phyloP scores from a whole-genome alignment of 1,140 invertebrate genomes.

The Bathynomus jamesi region DNA sequence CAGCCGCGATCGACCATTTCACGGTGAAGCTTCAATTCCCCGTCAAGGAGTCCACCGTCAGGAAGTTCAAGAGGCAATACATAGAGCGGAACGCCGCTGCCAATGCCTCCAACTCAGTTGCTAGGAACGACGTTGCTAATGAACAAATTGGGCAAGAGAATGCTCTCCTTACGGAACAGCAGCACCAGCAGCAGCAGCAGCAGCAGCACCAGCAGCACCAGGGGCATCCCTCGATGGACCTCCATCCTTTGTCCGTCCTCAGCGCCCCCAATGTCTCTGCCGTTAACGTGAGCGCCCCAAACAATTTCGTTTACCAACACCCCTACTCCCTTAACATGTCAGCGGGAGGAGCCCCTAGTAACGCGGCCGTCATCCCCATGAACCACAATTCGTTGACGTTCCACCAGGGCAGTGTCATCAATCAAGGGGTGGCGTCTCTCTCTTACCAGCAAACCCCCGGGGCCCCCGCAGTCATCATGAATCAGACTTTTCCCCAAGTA shows the following conservation, averaged over 20 bases:
- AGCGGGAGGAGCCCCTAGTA: constrained; percentile 23
- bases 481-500: constrained; percentile 33
- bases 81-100: constrained; percentile 21
- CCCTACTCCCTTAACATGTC: constrained; percentile 32
- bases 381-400: constrained; percentile 29
- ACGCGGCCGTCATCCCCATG: constrained; percentile 27
- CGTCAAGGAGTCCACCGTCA: constrained; percentile 41
- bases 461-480: constrained; percentile 36
- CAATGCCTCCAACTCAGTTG: neutral
- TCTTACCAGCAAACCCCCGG: constrained; percentile 33
- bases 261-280: constrained; percentile 23
- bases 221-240: constrained; percentile 22
- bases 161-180: constrained; percentile 1
- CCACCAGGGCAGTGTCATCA: constrained; percentile 30
- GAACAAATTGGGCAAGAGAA: constrained; percentile 15
- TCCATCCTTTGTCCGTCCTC: constrained; percentile 27
- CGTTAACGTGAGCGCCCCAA: constrained; percentile 23
- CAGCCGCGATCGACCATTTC: constrained; percentile 40
- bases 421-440: constrained; percentile 27
- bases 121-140: neutral
- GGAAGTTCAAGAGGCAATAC: constrained; percentile 41
- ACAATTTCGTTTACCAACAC: constrained; percentile 35
- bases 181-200: constrained; percentile 5
- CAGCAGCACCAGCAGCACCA: constrained; percentile 14
- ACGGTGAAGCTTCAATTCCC: constrained; percentile 40